Evolutionary conservation across 2,888 invertebrate genomes (phyloP).

Genomic region (Cantharis lateralis): DNA sequence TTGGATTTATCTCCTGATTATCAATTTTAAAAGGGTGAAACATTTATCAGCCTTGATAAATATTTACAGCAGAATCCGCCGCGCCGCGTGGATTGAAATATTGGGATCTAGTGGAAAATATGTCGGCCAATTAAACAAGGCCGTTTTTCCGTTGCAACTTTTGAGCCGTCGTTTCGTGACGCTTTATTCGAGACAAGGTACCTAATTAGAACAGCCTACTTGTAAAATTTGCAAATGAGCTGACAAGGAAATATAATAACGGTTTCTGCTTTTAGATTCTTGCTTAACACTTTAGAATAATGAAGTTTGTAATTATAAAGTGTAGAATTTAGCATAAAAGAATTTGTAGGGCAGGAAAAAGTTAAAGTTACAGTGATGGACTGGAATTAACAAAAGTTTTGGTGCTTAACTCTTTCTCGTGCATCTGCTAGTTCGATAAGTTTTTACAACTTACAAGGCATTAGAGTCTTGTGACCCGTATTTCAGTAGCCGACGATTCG

Average conservation of each 20-base stretch:
- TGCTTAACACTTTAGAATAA: not conserved
- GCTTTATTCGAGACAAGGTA: not conserved
- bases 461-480: constrained; percentile 29
- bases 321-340: not conserved
- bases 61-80: not conserved
- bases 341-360: constrained; percentile 12
- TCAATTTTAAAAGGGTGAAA: not conserved
- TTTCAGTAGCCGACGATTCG: constrained; percentile 34
- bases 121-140: not conserved
- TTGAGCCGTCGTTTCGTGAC: not conserved
- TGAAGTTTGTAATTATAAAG: not conserved
- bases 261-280: not conserved
- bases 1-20: not conserved
- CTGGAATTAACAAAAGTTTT: constrained; percentile 31
- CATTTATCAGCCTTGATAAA: not conserved
- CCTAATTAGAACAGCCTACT: not conserved
- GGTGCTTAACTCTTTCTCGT: constrained; percentile 31
- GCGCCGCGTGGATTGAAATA: not conserved
- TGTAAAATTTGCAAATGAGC: not conserved
- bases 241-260: not conserved
- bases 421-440: constrained; percentile 34
- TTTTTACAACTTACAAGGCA: constrained; percentile 34
- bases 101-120: not conserved
- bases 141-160: not conserved
- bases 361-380: constrained; percentile 32